phyloP scores from a whole-genome alignment of 2,113 vertebrate species.

The Semnornis frantzii region DNA sequence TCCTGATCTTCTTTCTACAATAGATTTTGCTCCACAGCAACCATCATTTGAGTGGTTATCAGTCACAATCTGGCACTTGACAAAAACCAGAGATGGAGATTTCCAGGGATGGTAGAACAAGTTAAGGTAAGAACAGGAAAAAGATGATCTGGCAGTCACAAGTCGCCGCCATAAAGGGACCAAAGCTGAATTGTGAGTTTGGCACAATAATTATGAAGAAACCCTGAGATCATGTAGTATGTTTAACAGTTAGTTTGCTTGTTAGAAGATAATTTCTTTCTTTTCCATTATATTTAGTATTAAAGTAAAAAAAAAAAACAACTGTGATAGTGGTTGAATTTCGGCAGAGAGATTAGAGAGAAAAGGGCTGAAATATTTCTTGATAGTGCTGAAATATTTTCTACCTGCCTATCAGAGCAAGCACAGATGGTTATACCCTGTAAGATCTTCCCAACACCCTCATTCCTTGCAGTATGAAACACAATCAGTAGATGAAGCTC shows the following conservation, averaged over 20 bases:
- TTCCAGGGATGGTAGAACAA: neutral
- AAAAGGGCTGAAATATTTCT: neutral
- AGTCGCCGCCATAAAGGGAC: neutral
- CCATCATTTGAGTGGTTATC: neutral
- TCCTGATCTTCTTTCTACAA: neutral
- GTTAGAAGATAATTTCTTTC: neutral
- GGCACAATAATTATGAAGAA: neutral
- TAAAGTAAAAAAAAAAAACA: neutral
- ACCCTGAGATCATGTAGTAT: neutral
- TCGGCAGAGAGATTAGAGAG: neutral
- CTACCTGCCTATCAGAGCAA: neutral
- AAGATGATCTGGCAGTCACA: neutral
- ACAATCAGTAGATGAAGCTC: neutral
- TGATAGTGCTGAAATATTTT: neutral
- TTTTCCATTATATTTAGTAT: neutral
- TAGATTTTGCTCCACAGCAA: neutral
- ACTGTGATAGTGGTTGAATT: neutral
- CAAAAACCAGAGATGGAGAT: neutral
- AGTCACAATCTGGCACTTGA: neutral
- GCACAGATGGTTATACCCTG: neutral
- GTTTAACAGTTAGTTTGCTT: neutral
- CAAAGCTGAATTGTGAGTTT: neutral
- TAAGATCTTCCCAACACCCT: neutral
- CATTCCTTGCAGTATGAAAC: neutral
- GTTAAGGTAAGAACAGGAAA: neutral